A percentile compares a stretch with the other conserved stretches of the same genome.
Conservation (phyloP, 2,888 invertebrate genomes). For the Scaptomyza polygonia region DNA sequence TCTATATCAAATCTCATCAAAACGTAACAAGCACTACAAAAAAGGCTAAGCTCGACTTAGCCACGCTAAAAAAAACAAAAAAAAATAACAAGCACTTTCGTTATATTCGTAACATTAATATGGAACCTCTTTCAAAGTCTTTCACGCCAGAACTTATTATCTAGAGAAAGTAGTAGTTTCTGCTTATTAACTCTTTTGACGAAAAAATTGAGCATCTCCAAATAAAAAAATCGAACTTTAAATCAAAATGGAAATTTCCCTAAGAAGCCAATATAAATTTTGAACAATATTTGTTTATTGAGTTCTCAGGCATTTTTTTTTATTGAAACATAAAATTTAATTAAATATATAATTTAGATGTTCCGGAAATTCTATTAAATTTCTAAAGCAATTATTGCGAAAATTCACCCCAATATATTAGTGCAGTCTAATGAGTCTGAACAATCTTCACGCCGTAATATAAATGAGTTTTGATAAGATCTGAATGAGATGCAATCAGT, state of each 20-base stretch:
- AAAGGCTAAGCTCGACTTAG: conserved; percentile 15
- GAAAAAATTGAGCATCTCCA: neutral
- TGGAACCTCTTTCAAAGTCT: conserved; percentile 1
- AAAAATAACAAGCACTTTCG: conserved; percentile 14
- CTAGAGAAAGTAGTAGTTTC: conserved; percentile 39
- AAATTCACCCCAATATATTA: neutral
- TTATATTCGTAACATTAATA: neutral
- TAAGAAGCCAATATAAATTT: neutral
- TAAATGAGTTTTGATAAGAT: conserved; percentile 38
- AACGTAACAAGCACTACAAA: conserved; percentile 15
- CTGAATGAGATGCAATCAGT: conserved; percentile 28
- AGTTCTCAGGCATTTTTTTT: no score
- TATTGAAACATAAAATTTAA: no score
- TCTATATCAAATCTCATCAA: conserved; percentile 40
- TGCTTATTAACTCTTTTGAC: neutral
- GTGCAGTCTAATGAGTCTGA: conserved; percentile 19
- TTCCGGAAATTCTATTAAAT: neutral
- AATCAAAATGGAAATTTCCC: neutral
- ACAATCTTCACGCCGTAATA: conserved; percentile 29
- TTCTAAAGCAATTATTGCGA: no score
- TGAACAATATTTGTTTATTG: no score
- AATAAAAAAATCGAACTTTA: neutral
- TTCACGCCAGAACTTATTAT: conserved; percentile 3
- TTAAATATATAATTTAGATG: neutral
- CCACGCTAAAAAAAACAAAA: conserved; percentile 10